Evolutionary conservation across 2,888 invertebrate genomes (phyloP).

Genomic region (Pristionchus entomophagus): DNA sequence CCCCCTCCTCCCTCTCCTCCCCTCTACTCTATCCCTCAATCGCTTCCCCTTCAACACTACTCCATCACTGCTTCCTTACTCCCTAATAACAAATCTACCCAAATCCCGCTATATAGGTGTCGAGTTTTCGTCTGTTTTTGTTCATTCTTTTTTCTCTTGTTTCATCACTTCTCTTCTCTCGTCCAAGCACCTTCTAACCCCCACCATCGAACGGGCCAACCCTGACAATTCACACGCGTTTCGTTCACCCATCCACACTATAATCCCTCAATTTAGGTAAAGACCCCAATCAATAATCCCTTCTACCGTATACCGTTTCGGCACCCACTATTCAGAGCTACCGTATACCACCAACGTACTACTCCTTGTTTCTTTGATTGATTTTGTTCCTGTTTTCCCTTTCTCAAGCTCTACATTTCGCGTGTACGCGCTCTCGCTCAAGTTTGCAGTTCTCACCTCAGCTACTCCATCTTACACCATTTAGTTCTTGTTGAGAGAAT

Average conservation of each 20-base stretch:
- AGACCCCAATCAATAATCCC: background rate
- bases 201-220: background rate
- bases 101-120: constrained; percentile 38
- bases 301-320: constrained; percentile 6
- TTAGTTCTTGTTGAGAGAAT: too few relatives aligned
- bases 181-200: too few relatives aligned
- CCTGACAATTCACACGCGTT: background rate
- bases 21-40: background rate
- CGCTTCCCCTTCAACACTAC: background rate
- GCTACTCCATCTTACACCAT: too few relatives aligned
- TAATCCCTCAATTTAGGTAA: constrained; percentile 15
- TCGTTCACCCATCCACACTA: background rate
- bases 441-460: too few relatives aligned
- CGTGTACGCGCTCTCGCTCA: too few relatives aligned
- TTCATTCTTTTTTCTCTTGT: background rate
- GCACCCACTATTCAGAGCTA: constrained; percentile 15
- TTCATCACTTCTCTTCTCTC: background rate
- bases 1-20: background rate
- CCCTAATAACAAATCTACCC: background rate
- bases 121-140: constrained; percentile 43
- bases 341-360: constrained; percentile 18
- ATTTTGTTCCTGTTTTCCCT: too few relatives aligned
- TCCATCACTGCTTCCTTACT: too few relatives aligned
- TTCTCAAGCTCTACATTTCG: too few relatives aligned
- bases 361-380: background rate